Evolutionary conservation across 2,888 invertebrate genomes (phyloP).

Genomic region (Eupithecia abbreviata): DNA sequence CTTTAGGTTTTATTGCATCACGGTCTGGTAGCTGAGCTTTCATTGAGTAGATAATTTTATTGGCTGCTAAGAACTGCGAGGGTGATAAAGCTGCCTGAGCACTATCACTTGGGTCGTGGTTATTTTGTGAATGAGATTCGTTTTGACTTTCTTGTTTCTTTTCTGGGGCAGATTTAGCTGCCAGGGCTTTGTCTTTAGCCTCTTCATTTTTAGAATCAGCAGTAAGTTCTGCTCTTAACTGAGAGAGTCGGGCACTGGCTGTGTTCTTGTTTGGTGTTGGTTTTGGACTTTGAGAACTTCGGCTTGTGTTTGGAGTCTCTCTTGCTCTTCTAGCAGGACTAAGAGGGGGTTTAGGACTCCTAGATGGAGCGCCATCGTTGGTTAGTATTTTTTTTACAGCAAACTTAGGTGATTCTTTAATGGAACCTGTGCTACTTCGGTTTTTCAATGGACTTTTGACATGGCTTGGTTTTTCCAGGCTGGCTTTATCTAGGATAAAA

Average conservation of each 20-base stretch:
- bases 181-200: conserved; percentile 47
- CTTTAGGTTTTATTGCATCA: conserved; percentile 67
- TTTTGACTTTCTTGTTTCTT: conserved; percentile 45
- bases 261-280: conserved; percentile 58
- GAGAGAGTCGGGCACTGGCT: conserved; percentile 64
- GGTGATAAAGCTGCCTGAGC: conserved; percentile 70
- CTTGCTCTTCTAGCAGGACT: conserved; percentile 24
- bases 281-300: conserved; percentile 33
- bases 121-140: conserved; percentile 29
- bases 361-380: conserved; percentile 7
- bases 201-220: conserved; percentile 53
- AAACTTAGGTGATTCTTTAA: conserved; percentile 19
- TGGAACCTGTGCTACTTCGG: conserved; percentile 35
- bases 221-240: conserved; percentile 60
- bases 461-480: conserved; percentile 48
- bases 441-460: conserved; percentile 49
- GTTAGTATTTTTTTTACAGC: conserved; percentile 7
- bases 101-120: conserved; percentile 70
- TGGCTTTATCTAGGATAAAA: conserved; percentile 35
- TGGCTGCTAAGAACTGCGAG: conserved; percentile 77
- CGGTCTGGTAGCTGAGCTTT: conserved; percentile 77
- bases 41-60: conserved; percentile 78
- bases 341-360: conserved; percentile 19
- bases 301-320: conserved; percentile 13
- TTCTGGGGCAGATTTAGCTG: conserved; percentile 43